These are phyloP conservation scores for Sebastolobus altivelis DNA, from an alignment of 2,797 vertebrate species.

Conservation along the genomic window DNA sequence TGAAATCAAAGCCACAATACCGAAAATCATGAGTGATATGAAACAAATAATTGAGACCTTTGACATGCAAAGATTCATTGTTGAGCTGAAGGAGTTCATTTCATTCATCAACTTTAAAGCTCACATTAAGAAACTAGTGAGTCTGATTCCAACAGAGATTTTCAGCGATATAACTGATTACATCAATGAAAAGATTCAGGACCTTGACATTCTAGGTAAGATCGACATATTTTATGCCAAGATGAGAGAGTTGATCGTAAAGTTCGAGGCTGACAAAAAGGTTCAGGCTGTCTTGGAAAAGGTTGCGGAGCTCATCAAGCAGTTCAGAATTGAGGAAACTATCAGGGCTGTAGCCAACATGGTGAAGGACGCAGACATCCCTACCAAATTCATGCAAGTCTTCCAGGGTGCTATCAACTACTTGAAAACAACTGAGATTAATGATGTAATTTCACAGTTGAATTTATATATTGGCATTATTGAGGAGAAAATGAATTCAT, in stretches of 20 bases:
- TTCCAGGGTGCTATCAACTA: conserved; percentile 78
- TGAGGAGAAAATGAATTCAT: conserved; percentile 81
- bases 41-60: conserved; percentile 80
- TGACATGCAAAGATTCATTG: conserved; percentile 74
- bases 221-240: conserved; percentile 76
- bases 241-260: conserved; percentile 79
- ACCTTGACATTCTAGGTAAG: conserved; percentile 84
- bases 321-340: conserved; percentile 85
- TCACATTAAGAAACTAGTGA: conserved; percentile 70
- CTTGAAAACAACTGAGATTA: conserved; percentile 84
- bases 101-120: conserved; percentile 66
- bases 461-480: conserved; percentile 82
- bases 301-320: conserved; percentile 80
- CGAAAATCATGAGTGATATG: conserved; percentile 75
- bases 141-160: conserved; percentile 70
- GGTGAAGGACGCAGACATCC: conserved; percentile 82
- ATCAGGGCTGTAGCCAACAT: conserved; percentile 71
- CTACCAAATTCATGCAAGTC: conserved; percentile 70
- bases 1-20: conserved; percentile 79
- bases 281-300: conserved; percentile 84
- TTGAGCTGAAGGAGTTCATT: conserved; percentile 77
- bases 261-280: conserved; percentile 85
- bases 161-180: conserved; percentile 70
- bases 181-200: conserved; percentile 76
- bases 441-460: conserved; percentile 81